These are phyloP conservation scores for Pollenia angustigena DNA, from an alignment of 2,888 invertebrate genomes.

Conservation along the genomic window DNA sequence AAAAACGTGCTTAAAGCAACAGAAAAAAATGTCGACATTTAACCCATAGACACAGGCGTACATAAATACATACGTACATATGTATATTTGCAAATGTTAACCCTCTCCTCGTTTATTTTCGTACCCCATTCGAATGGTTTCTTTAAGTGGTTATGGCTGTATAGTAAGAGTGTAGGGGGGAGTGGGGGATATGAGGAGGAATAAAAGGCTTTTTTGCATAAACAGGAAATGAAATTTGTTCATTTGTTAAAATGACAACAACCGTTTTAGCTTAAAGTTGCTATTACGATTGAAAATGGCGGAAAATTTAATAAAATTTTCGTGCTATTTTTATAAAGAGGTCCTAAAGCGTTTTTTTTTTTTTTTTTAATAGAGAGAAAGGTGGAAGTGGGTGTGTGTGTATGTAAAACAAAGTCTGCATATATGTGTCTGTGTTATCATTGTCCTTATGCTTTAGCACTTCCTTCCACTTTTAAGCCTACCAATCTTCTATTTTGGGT, in stretches of 20 bases:
- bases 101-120: slow-evolving; percentile 6
- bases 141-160: slow-evolving; percentile 17
- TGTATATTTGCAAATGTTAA: slow-evolving; percentile 5
- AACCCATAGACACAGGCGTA: slow-evolving; percentile 4
- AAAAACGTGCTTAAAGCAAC: slow-evolving; percentile 51
- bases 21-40: slow-evolving; percentile 18
- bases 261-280: slow-evolving; percentile 48
- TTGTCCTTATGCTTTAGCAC: slow-evolving; percentile 52
- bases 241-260: slow-evolving; percentile 64
- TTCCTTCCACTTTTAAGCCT: slow-evolving; percentile 30
- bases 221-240: slow-evolving; percentile 69
- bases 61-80: background rate
- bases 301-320: slow-evolving; percentile 50
- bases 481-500: slow-evolving; percentile 52
- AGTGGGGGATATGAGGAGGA: background rate
- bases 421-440: slow-evolving; percentile 15
- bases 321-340: background rate
- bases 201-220: slow-evolving; percentile 51
- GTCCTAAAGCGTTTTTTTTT: no score
- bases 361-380: background rate
- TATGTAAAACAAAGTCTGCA: background rate
- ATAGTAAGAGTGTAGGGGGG: no score
- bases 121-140: slow-evolving; percentile 32
- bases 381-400: background rate
- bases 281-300: slow-evolving; percentile 29